These are phyloP conservation scores for Cartodere bifasciata DNA, from an alignment of 2,888 invertebrate species.

Conservation along the genomic window DNA sequence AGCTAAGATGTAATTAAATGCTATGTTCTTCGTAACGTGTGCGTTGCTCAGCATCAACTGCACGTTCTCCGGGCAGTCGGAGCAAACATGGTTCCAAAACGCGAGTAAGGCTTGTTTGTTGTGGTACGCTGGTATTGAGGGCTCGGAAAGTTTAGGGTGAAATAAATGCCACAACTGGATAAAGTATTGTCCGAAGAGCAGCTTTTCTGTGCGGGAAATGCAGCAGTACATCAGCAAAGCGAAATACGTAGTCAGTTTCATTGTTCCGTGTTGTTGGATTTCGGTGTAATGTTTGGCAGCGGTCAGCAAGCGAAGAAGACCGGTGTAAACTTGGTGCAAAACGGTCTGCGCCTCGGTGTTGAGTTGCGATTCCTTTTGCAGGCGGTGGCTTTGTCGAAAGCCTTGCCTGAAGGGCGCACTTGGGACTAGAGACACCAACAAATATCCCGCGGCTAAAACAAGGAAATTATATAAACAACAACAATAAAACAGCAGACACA, in stretches of 20 bases:
- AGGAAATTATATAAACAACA: neutral
- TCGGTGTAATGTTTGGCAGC: slow-evolving; percentile 79
- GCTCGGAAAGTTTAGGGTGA: slow-evolving; percentile 88
- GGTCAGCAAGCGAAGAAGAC: slow-evolving; percentile 61
- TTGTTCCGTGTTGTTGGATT: slow-evolving; percentile 75
- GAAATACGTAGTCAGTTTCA: slow-evolving; percentile 87
- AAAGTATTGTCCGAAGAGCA: slow-evolving; percentile 90
- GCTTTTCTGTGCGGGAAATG: slow-evolving; percentile 78
- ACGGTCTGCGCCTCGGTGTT: slow-evolving; percentile 42
- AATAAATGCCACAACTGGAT: slow-evolving; percentile 87
- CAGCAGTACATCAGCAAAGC: slow-evolving; percentile 86
- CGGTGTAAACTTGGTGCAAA: slow-evolving; percentile 56
- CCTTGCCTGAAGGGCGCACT: slow-evolving; percentile 83
- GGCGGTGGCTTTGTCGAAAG: slow-evolving; percentile 50
- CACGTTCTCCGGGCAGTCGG: slow-evolving; percentile 88
- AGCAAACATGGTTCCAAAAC: slow-evolving; percentile 88
- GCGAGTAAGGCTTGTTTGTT: slow-evolving; percentile 87
- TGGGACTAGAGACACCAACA: slow-evolving; percentile 82
- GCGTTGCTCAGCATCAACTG: slow-evolving; percentile 77
- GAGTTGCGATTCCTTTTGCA: slow-evolving; percentile 37
- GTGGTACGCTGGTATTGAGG: slow-evolving; percentile 87
- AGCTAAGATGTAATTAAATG: slow-evolving; percentile 90
- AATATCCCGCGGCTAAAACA: slow-evolving; percentile 66
- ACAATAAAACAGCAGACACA: neutral
- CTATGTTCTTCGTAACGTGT: slow-evolving; percentile 84